These are phyloP conservation scores for Rhipidura dahli DNA, from an alignment of 2,113 vertebrate genomes.

Conservation along the genomic window DNA sequence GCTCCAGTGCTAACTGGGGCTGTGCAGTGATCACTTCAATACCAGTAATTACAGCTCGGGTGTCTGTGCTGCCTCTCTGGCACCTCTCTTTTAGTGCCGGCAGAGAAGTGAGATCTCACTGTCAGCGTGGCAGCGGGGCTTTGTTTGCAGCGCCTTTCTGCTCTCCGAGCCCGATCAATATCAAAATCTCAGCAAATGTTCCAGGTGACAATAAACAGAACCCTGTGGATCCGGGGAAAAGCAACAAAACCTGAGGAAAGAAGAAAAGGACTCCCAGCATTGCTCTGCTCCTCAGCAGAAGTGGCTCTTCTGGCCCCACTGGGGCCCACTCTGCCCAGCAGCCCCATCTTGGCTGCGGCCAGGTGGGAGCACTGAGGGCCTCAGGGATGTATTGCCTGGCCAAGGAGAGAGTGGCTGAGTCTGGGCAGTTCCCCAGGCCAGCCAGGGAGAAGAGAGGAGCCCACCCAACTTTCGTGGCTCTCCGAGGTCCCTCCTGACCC, in stretches of 20 bases:
- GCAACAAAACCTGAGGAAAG: background rate
- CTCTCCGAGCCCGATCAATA: background rate
- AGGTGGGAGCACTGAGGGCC: background rate
- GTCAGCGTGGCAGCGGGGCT: background rate
- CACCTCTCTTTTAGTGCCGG: background rate
- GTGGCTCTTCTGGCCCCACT: background rate
- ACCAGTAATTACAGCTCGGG: slow-evolving; percentile 29
- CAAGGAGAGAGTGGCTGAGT: background rate
- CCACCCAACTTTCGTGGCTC: background rate
- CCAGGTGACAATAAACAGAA: background rate
- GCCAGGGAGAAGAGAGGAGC: background rate
- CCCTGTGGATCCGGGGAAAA: background rate
- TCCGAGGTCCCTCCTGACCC: background rate
- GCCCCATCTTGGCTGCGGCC: background rate
- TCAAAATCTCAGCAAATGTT: background rate
- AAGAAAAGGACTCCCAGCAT: background rate
- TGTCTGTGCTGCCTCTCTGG: background rate
- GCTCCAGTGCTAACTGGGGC: slow-evolving; percentile 34
- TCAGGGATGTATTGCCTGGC: background rate
- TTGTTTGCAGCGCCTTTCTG: background rate
- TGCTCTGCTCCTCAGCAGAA: background rate
- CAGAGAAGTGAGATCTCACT: background rate
- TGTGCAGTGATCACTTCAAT: slow-evolving; percentile 28
- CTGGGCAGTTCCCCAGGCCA: background rate
- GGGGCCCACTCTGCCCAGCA: background rate